Evolutionary conservation across 2,797 vertebrate genomes (phyloP), one percentile per base, ranked within the genome.

Genomic region (Threskiornis aethiopicus): DNA sequence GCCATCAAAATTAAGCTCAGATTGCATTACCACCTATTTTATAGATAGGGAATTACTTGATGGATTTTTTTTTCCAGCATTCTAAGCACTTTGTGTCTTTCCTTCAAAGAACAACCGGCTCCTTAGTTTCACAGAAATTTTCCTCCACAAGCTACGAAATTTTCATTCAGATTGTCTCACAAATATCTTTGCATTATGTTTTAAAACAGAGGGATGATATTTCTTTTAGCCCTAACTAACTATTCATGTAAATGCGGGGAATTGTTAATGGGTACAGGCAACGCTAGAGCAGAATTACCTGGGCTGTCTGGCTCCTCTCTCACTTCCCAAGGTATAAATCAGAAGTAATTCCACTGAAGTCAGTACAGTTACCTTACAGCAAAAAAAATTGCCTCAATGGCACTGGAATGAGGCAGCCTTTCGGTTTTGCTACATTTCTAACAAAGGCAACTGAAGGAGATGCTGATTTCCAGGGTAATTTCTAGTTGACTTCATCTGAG

Each of bases 1-100:
- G 97, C 92, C 97, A 96, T 97, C 97, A 97, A 96, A 97, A 97
- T 97, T 97, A 97, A 97, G 96, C 95, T 96, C 95, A 92, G 95
- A 91, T 93, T 96, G 96, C 93, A 96, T 96, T 97, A 96, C 94
- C 95, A 91, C 96, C 95, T 93, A 78, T 88, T 97, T 96, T 96
- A 96, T 94, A 96, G 94, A 83, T 72, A 72, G 89, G 76, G 95
- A 97, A 96, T 96, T 85, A 95, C 94, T 84, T 78, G 96, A 97
- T 96, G 87, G 95, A 92, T 79, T 69, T 87, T 91, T 72, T 91
- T 92, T 93, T 78, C 93, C 87, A 91, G 93, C 95, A 92, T 44
- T 10, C 93, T 93, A 90, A 97, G 92, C 90, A 94, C 79, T 94
- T 94, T 73, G 91, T 93, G 58, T 55, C 94, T 93, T 91, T 47